Conservation (phyloP, 1,140 invertebrate genomes). For the Drosophila novamexicana region DNA sequence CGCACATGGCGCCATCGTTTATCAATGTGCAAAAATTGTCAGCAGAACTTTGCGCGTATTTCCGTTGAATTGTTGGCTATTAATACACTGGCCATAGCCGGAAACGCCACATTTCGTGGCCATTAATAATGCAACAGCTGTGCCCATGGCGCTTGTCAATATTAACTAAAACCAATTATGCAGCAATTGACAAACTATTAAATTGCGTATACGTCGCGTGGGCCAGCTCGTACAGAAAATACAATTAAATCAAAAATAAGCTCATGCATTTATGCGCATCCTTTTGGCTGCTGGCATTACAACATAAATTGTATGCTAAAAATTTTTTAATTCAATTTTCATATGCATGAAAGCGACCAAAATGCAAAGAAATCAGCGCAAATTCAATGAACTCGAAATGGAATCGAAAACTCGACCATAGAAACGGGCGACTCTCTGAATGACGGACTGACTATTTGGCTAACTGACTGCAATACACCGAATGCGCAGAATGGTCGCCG, state of each 20-base stretch:
- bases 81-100: slow-evolving; percentile 54
- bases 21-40: slow-evolving; percentile 58
- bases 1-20: slow-evolving; percentile 61
- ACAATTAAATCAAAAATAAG: slow-evolving; percentile 73
- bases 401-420: slow-evolving; percentile 45
- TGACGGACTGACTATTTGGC: slow-evolving; percentile 11
- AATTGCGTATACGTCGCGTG: slow-evolving; percentile 67
- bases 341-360: slow-evolving; percentile 40
- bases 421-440: slow-evolving; percentile 12
- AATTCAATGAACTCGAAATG: slow-evolving; percentile 83
- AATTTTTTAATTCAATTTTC: slow-evolving; percentile 63
- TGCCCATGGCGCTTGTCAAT: slow-evolving; percentile 53
- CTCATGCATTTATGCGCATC: slow-evolving; percentile 76
- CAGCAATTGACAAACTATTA: slow-evolving; percentile 65
- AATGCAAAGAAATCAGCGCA: slow-evolving; percentile 68
- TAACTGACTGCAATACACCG: slow-evolving; percentile 20
- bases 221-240: slow-evolving; percentile 43
- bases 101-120: slow-evolving; percentile 50
- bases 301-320: slow-evolving; percentile 68
- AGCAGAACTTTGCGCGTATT: slow-evolving; percentile 56
- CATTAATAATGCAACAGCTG: slow-evolving; percentile 82
- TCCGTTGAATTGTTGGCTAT: slow-evolving; percentile 66
- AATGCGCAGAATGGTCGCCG: slow-evolving; percentile 15
- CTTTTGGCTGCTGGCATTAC: slow-evolving; percentile 49
- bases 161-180: slow-evolving; percentile 80